Evolutionary conservation across 2,888 invertebrate genomes (phyloP), one percentile per base, ranked within the genome.

Genomic region (Lobophora halterata): DNA sequence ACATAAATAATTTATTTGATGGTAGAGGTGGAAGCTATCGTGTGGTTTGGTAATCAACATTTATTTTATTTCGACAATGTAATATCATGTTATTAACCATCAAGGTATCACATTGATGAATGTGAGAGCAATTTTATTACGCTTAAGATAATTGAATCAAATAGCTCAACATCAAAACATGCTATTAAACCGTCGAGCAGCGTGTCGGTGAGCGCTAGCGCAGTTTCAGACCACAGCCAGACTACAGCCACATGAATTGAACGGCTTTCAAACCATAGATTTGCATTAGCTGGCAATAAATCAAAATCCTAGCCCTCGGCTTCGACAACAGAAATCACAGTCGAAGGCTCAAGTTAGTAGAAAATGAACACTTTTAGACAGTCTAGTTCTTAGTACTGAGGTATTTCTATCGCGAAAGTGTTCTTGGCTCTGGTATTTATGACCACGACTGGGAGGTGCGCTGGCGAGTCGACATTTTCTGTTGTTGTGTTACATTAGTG

Each of bases 241-340:
- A n/a, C n/a, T n/a, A 46, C 46, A 32, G 46, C 55, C 50, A 57
- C 58, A 61, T 61, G 60, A 61, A 64, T 58, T 61, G 42, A 55
- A 52, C 57, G 61, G 58, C 65, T 71, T 66, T 72, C 67, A 54
- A 71, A 60, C 66, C 66, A 75, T 73, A 75, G 70, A 75, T 81
- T 79, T 78, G 72, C 77, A 79, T 78, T 74, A 72, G 68, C 69
- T 60, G 65, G 58, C 66, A 77, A 67, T 83, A 80, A 83, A 80
- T 83, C 80, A 83, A 74, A 76, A 69, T 67, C 63, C 61, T 54
- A 59, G 55, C 57, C 58, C 49, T 59, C 56, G 62, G 58, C 60
- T 39, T 34, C 14, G 14, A 30, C 29, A 20, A 56, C 56, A 52
- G 36, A 30, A 39, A 45, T 28, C 28, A 45, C 19, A 25, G 7